A percentile compares a stretch with the other conserved stretches of the same genome.
phyloP scores from a whole-genome alignment of 2,888 invertebrate genomes.

The Luffia ferchaultella region DNA sequence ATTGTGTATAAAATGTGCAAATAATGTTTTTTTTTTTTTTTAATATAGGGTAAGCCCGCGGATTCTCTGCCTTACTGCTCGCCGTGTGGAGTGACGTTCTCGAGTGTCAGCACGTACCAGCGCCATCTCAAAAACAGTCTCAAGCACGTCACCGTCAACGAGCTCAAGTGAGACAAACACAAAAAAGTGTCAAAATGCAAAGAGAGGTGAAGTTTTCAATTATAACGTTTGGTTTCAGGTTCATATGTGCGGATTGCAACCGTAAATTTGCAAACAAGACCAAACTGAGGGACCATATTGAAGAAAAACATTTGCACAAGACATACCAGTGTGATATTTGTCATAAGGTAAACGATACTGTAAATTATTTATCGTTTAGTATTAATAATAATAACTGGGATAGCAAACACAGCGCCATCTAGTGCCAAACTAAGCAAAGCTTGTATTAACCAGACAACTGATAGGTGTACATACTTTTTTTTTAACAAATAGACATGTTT shows the following conservation, averaged over 20 bases:
- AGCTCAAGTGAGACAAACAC: conserved; percentile 44
- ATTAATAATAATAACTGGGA: too few relatives aligned
- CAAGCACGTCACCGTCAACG: conserved; percentile 44
- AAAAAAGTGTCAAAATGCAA: too few relatives aligned
- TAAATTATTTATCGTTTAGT: neutral
- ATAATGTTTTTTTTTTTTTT: too few relatives aligned
- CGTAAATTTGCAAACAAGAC: conserved; percentile 48
- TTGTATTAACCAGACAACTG: too few relatives aligned
- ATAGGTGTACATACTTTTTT: too few relatives aligned
- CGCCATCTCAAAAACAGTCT: conserved; percentile 46
- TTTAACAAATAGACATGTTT: too few relatives aligned
- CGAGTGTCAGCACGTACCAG: conserved; percentile 39
- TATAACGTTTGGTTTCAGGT: conserved; percentile 5
- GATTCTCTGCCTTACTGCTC: conserved; percentile 25
- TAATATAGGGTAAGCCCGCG: neutral
- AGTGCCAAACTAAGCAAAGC: too few relatives aligned
- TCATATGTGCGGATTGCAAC: conserved; percentile 40
- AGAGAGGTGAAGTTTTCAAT: too few relatives aligned
- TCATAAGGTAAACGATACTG: conserved; percentile 30
- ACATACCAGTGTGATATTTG: conserved; percentile 45
- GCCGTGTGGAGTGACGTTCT: conserved; percentile 36
- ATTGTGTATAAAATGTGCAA: too few relatives aligned
- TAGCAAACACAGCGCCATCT: too few relatives aligned
- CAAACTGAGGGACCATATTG: conserved; percentile 49
- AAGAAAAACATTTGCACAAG: conserved; percentile 46